Conservation (phyloP, 2,888 invertebrate species). For the Cantharis rufa region DNA sequence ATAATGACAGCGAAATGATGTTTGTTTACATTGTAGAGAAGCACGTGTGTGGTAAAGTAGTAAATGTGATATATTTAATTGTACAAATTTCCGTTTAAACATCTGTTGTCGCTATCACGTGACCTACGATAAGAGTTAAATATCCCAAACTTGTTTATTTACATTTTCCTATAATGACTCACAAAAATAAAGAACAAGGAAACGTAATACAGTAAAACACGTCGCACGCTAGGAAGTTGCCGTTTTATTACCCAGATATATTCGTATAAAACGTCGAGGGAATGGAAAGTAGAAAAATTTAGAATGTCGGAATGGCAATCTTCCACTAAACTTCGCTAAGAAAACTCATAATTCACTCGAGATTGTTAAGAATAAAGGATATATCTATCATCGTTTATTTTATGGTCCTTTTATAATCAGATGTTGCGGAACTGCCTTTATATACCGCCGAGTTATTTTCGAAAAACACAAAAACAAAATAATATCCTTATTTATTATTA, state of each 20-base stretch:
- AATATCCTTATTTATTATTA: conserved; percentile 7
- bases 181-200: conserved; percentile 5
- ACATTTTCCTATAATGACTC: conserved; percentile 15
- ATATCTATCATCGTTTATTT: conserved; percentile 25
- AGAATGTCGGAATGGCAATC: conserved; percentile 20
- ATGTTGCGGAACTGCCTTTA: neutral
- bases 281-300: conserved; percentile 21
- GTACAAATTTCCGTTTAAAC: neutral
- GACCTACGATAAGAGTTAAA: conserved; percentile 15
- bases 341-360: conserved; percentile 23
- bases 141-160: conserved; percentile 15
- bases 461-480: conserved; percentile 12
- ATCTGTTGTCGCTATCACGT: conserved; percentile 5
- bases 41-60: conserved; percentile 27
- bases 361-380: conserved; percentile 18
- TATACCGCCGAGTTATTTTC: conserved; percentile 2
- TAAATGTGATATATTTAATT: conserved; percentile 22
- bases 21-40: conserved; percentile 33
- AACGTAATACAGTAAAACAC: conserved; percentile 8
- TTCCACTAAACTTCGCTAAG: conserved; percentile 17
- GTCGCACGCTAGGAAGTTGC: neutral
- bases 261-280: conserved; percentile 13
- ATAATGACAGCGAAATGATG: conserved; percentile 29
- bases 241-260: conserved; percentile 17
- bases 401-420: conserved; percentile 12